Evolutionary conservation across 2,888 invertebrate species (phyloP), one percentile per base, ranked within the genome.

Genomic region (Dryocosmus kuriphilus): DNA sequence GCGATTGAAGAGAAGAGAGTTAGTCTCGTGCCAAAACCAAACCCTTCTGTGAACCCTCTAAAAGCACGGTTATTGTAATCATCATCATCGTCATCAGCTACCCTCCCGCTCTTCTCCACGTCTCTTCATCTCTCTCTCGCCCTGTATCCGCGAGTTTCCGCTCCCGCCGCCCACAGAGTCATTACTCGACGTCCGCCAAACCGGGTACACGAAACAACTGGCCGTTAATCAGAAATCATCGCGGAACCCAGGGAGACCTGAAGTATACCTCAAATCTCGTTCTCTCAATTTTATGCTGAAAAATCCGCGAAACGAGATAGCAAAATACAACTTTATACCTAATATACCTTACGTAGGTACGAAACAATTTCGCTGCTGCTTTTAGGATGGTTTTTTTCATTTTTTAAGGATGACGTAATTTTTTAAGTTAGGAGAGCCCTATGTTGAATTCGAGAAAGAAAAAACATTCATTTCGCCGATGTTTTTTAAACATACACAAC

Each of bases 171-270:
- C 88, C 89, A 89, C 89, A 89, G 89, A 91, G 90, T 90, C 90
- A 90, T 91, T 91, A 91, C 90, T 91, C 91, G 89, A 89, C 88
- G 89, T 90, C 90, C 88, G 87, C 86, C 87, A 78, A 84, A 84
- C 83, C 86, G 82, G 85, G 85, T 87, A 86, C 84, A 86, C 83
- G 88, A 91, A 91, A 91, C 90, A 90, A 91, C 90, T 90, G 88
- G 85, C 88, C 88, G 91, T 91, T 90, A 90, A 91, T 91, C 91
- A 90, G 90, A 91, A 91, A 91, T 91, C 91, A 91, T 91, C 89
- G 87, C 85, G 85, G 62, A 57, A 61, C 78, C 76, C 81, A 76
- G 80, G 74, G 81, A 81, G 84, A 82, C 79, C 74, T 76, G 22
- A 67, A 35, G 60, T 74, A 27, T 60, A 30, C 76, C 65, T 30